phyloP scores from a whole-genome alignment of 2,797 vertebrate genomes.

The Neopelma chrysocephalum region DNA sequence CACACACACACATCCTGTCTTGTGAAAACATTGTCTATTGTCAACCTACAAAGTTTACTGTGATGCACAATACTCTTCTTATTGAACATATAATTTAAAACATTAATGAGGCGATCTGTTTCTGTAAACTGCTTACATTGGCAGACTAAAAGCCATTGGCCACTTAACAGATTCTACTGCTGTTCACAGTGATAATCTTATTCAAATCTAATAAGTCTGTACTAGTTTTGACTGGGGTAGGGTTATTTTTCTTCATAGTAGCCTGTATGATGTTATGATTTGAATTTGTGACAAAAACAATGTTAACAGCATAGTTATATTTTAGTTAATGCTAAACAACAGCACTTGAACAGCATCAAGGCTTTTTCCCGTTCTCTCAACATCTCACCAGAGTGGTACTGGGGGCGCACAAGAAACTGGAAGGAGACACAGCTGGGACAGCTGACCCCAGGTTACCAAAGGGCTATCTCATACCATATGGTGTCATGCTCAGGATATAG shows the following conservation, averaged over 20 bases:
- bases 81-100: background rate
- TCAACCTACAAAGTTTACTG: background rate
- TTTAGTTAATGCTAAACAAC: background rate
- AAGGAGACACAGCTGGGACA: background rate
- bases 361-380: background rate
- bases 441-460: background rate
- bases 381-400: fast-evolving
- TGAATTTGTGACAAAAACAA: background rate
- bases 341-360: background rate
- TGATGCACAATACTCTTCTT: background rate
- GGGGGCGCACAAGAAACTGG: fast-evolving
- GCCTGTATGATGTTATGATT: background rate
- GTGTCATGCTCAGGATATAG: background rate
- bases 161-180: background rate
- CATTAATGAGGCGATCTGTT: background rate
- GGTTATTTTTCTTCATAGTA: background rate
- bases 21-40: background rate
- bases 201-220: background rate
- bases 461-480: too few species aligned
- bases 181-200: background rate
- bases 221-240: background rate
- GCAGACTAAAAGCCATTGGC: background rate
- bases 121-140: background rate
- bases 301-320: background rate
- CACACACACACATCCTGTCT: too few species aligned